phyloP scores from a whole-genome alignment of 2,888 invertebrate genomes.

The Spisula subtruncata region DNA sequence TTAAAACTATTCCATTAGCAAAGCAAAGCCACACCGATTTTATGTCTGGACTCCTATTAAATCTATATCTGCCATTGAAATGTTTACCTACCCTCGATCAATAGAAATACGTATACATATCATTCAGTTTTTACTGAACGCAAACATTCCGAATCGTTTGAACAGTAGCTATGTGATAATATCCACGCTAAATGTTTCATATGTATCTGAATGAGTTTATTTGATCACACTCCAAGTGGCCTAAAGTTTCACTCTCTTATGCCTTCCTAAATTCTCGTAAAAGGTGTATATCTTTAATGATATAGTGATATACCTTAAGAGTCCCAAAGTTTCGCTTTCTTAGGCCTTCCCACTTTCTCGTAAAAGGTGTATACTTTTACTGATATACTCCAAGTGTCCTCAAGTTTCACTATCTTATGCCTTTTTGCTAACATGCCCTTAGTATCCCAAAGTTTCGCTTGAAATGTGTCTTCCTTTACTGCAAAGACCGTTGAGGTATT shows the following conservation, averaged over 20 bases:
- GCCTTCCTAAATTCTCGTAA: neutral
- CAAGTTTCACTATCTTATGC: too few species aligned
- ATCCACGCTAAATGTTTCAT: slow-evolving; percentile 22
- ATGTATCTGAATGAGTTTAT: slow-evolving; percentile 10
- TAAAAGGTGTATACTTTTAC: too few species aligned
- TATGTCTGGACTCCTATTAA: slow-evolving; percentile 33
- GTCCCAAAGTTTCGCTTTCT: too few species aligned
- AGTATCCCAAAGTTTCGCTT: too few species aligned
- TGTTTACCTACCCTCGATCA: slow-evolving; percentile 32
- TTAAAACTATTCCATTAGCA: slow-evolving; percentile 45
- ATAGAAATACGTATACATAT: slow-evolving; percentile 50
- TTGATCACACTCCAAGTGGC: slow-evolving; percentile 29
- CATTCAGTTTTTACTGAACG: neutral
- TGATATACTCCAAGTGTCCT: too few species aligned
- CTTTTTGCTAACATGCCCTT: too few species aligned
- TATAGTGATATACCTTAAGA: too few species aligned
- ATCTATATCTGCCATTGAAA: slow-evolving; percentile 30
- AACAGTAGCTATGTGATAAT: slow-evolving; percentile 37
- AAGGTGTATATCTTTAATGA: too few species aligned
- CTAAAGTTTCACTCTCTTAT: neutral
- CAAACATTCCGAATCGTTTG: slow-evolving; percentile 24
- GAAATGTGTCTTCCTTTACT: too few species aligned
- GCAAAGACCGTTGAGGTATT: too few species aligned
- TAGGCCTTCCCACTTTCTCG: too few species aligned
- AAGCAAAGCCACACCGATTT: too few species aligned